A percentile compares a stretch with the other conserved stretches of the same genome.
These are phyloP conservation scores for Archivesica marissinica DNA, from an alignment of 1,140 invertebrate genomes.

Conservation along the genomic window DNA sequence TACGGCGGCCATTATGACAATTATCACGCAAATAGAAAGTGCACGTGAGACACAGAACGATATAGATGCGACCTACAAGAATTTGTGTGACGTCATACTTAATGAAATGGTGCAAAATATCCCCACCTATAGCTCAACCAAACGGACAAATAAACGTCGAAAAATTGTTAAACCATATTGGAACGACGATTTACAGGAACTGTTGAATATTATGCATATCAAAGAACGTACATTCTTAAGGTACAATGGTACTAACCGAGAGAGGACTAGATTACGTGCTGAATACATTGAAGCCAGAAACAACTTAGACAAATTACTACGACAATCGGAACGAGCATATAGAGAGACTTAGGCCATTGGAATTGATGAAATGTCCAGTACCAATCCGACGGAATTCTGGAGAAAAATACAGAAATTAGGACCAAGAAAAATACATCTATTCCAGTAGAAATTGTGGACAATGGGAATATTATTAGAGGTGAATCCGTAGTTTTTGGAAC, in stretches of 20 bases:
- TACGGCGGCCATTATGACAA: neutral
- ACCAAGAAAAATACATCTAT: conserved; percentile 34
- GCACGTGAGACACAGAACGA: conserved; percentile 11
- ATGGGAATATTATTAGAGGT: neutral
- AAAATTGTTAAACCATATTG: conserved; percentile 21
- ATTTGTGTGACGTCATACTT: conserved; percentile 1
- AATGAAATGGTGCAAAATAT: neutral
- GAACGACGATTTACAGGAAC: neutral
- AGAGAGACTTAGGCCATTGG: neutral
- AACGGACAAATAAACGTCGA: neutral
- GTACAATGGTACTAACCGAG: neutral
- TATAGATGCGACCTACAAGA: conserved; percentile 1
- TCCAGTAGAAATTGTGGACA: conserved; percentile 30
- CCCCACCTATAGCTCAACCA: neutral
- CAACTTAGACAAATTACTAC: too few species aligned
- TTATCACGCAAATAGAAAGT: conserved; percentile 32
- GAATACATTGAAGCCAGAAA: conserved; percentile 31
- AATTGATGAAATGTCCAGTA: conserved; percentile 5
- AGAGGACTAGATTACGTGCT: neutral
- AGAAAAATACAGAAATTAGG: conserved; percentile 32
- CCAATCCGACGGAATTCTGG: conserved; percentile 43
- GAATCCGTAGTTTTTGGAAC: neutral
- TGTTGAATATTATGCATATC: neutral
- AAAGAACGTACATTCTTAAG: neutral
- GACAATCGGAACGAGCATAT: neutral